Evolutionary conservation across 2,797 vertebrate genomes (phyloP).

Genomic region (Neomorphus geoffroyi): DNA sequence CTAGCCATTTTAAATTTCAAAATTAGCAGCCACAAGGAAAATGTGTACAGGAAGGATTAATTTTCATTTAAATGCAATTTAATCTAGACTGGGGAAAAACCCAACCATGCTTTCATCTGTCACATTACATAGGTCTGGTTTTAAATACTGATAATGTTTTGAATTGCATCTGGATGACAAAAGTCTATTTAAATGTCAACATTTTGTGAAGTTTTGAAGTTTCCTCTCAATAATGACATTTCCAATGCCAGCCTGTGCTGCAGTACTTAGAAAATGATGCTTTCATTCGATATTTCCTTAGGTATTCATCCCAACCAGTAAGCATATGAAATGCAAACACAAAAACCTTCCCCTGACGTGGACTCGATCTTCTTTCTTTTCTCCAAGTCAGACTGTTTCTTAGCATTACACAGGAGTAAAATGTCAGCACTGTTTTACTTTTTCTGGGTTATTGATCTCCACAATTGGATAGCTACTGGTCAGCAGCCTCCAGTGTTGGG

Average conservation of each 20-base stretch:
- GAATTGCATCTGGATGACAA: neutral
- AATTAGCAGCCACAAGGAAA: neutral
- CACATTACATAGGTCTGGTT: neutral
- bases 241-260: neutral
- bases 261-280: neutral
- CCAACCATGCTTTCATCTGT: neutral
- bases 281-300: neutral
- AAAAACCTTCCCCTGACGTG: neutral
- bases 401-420: neutral
- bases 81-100: neutral
- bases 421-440: neutral
- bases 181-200: neutral
- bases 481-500: no score
- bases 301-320: neutral
- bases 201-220: neutral
- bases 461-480: neutral
- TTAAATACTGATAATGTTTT: neutral
- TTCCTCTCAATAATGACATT: neutral
- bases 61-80: neutral
- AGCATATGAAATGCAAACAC: neutral
- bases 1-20: neutral
- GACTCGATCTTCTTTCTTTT: neutral
- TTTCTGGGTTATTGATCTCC: neutral
- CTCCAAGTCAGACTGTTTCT: neutral
- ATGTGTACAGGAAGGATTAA: neutral